Percentiles rank a stretch among this genome's conserved stretches.
Evolutionary conservation across 2,113 vertebrate species (phyloP).

Genomic region (Cephalopterus ornatus): DNA sequence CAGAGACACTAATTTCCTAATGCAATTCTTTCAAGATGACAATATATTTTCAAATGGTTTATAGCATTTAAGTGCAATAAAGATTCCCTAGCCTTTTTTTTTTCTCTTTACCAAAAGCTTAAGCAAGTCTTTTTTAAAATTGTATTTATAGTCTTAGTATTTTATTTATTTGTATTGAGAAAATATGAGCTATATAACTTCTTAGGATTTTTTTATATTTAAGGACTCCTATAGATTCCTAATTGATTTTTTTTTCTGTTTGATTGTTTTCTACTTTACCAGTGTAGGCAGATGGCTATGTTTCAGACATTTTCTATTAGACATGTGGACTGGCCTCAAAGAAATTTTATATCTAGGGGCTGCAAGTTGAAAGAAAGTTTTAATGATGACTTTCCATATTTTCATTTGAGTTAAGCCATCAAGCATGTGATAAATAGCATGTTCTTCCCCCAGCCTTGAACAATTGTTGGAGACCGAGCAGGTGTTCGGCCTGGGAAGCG

Average conservation of each 20-base stretch:
- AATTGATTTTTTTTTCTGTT: not conserved
- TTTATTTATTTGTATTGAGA: not conserved
- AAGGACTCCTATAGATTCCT: not conserved
- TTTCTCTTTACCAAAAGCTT: not conserved
- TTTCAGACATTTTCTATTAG: not conserved
- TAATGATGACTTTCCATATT: not conserved
- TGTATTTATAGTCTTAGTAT: not conserved
- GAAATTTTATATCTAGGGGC: not conserved
- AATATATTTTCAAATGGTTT: not conserved
- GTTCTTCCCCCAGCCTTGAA: not conserved
- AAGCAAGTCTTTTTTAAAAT: rapidly evolving
- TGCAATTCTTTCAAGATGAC: not conserved
- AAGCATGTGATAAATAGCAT: not conserved
- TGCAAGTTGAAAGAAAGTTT: not conserved
- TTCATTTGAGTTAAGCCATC: not conserved
- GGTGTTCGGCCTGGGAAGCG: too few relatives aligned
- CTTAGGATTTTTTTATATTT: not conserved
- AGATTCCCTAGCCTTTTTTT: not conserved
- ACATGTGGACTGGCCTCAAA: not conserved
- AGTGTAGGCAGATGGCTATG: not conserved
- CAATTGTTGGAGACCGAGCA: too few relatives aligned
- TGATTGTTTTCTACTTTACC: not conserved
- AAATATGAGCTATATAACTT: not conserved
- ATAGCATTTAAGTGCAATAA: not conserved
- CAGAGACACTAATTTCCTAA: not conserved